phyloP scores from a whole-genome alignment of 2,797 vertebrate species.

The Notoglanidium macrostoma region DNA sequence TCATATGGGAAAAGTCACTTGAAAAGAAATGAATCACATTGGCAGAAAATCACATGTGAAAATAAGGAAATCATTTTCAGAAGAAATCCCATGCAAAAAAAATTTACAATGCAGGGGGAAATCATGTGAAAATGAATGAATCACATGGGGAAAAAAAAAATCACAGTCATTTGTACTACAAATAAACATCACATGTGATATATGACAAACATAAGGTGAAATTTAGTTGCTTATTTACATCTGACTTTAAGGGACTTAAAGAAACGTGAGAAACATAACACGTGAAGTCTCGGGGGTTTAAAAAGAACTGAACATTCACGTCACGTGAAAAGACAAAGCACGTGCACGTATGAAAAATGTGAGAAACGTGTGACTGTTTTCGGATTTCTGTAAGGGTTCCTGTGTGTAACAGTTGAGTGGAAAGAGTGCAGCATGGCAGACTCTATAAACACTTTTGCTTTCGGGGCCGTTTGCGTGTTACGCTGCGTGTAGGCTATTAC shows the following conservation, averaged over 20 bases:
- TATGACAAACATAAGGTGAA: not conserved
- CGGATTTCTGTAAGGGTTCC: not conserved
- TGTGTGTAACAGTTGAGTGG: not conserved
- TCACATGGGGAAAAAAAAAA: no score
- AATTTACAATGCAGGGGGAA: not conserved
- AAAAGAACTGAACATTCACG: not conserved
- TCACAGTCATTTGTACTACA: no score
- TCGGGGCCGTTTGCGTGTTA: not conserved
- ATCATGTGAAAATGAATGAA: no score
- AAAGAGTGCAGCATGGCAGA: not conserved
- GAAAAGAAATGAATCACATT: not conserved
- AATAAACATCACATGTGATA: no score
- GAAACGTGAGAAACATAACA: not conserved
- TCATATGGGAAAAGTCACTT: not conserved
- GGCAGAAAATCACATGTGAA: not conserved
- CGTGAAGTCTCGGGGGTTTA: not conserved
- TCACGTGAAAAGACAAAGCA: not conserved
- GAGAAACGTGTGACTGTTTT: not conserved
- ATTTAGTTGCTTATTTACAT: not conserved
- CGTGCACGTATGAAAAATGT: not conserved
- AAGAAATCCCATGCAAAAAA: not conserved
- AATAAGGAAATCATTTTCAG: not conserved
- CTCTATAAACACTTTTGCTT: not conserved
- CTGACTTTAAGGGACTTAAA: not conserved
- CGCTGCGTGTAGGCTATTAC: not conserved